Conservation (phyloP, 2,113 vertebrate genomes). For the Pseudopipra pipra region DNA sequence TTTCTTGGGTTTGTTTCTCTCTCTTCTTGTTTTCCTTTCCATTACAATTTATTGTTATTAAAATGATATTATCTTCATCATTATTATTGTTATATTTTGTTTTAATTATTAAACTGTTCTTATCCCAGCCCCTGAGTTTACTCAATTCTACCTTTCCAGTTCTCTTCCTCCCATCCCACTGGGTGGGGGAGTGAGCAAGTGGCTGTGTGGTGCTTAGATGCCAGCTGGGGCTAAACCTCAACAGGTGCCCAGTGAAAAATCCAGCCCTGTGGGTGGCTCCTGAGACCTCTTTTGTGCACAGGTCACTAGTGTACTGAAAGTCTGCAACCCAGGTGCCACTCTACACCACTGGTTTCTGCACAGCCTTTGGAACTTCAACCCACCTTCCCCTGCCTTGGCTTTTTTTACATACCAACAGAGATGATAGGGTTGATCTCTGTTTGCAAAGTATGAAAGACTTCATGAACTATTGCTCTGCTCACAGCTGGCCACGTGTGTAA, state of each 20-base stretch:
- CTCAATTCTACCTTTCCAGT: not conserved
- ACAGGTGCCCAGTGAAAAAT: not conserved
- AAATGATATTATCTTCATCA: not conserved
- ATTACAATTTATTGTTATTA: not conserved
- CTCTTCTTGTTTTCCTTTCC: not conserved
- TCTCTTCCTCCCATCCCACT: not conserved
- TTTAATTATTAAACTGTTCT: not conserved
- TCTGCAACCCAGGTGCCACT: not conserved
- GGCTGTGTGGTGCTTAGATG: not conserved
- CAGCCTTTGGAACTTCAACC: not conserved
- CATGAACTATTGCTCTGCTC: not conserved
- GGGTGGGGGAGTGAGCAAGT: not conserved
- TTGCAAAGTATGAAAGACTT: not conserved
- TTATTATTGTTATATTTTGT: not conserved
- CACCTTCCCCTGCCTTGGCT: not conserved
- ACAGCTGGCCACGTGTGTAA: not conserved
- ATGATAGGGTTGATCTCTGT: not conserved
- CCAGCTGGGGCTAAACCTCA: not conserved
- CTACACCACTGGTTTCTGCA: not conserved
- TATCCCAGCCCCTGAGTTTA: not conserved
- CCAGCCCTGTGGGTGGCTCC: not conserved
- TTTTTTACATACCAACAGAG: not conserved
- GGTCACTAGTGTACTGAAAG: not conserved
- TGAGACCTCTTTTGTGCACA: not conserved
- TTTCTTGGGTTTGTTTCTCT: not conserved